Conservation (phyloP, 1,140 invertebrate genomes). For the Leguminivora glycinivorella region DNA sequence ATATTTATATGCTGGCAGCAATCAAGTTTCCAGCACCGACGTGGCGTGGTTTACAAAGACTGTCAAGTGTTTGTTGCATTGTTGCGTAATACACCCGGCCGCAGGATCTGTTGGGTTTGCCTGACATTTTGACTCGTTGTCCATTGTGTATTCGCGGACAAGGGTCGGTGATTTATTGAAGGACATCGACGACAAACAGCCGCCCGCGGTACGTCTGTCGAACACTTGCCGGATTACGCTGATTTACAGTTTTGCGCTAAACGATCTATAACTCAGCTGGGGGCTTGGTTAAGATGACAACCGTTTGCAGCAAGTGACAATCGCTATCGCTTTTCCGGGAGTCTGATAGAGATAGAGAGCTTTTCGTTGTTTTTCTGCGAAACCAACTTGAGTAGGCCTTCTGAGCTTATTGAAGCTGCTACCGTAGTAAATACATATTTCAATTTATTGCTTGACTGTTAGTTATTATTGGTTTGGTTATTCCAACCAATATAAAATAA, state of each 20-base stretch:
- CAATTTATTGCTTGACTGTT: not conserved
- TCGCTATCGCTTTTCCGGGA: no score
- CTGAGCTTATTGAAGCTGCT: not conserved
- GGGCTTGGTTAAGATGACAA: not conserved
- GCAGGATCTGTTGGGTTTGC: slow-evolving; percentile 9
- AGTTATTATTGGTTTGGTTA: no score
- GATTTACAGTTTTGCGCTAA: slow-evolving; percentile 28
- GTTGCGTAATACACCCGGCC: slow-evolving; percentile 8
- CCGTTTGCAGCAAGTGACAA: no score
- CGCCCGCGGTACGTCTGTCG: slow-evolving; percentile 33
- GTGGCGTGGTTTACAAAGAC: not conserved
- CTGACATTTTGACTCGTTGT: slow-evolving; percentile 57
- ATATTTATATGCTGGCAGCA: not conserved
- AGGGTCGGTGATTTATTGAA: slow-evolving; percentile 67
- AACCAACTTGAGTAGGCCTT: no score
- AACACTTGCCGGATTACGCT: slow-evolving; percentile 26
- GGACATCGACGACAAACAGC: slow-evolving; percentile 56
- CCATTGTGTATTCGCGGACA: slow-evolving; percentile 61
- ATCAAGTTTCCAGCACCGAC: not conserved
- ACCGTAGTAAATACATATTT: not conserved
- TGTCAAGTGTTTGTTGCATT: not conserved
- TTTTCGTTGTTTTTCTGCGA: no score
- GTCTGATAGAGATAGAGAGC: no score
- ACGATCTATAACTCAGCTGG: slow-evolving; percentile 4
- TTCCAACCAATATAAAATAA: no score